Evolutionary conservation across 2,888 invertebrate genomes (phyloP), one percentile per base, ranked within the genome.

Genomic region (Nasonia oneida): DNA sequence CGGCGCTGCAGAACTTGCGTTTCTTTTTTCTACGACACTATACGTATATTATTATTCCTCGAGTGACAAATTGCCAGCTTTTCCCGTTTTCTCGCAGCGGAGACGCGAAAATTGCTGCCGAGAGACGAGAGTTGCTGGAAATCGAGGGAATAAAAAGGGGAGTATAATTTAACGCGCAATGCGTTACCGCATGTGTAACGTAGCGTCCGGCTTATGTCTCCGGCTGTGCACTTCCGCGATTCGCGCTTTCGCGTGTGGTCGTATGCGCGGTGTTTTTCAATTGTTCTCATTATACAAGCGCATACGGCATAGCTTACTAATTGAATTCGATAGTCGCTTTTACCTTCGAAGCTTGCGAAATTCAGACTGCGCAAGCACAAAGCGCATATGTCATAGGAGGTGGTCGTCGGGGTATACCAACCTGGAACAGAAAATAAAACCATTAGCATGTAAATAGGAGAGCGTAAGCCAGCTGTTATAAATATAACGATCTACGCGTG

Each of bases 71-170:
- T 61, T 61, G 23, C 61, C n/a, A 61, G 39, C 71, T 73, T 61
- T 61, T 61, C 61, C 23, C 61, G 61, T 61, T 47, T 83, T 71
- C 77, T 71, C 83, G 39, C n/a, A 15, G 33, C 42, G 42, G 47
- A 33, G 64, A 64, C 74, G 57, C 64, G 75, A 79, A 79, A 84
- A 84, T 84, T 84, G 75, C 29, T 39, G 53, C n/a, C 8, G 33
- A 29, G 29, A 29, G 29, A 23, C 50, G 42, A 33, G 33, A 47
- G 29, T 53, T 77, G 23, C 39, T 83, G 23, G 37, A 47, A 39
- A 64, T 14, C 37, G 37, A 53, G 67, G 70, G 29, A 73, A 57
- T 42, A 70, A 67, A 64, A 76, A 83, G 29, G 71, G 53, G 18
- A 73, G 73, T 64, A 83, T 83, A 47, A 78, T 80, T 84, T 57